These are phyloP conservation scores for Holocentrus rufus DNA, from an alignment of 2,797 vertebrate genomes.

Conservation along the genomic window DNA sequence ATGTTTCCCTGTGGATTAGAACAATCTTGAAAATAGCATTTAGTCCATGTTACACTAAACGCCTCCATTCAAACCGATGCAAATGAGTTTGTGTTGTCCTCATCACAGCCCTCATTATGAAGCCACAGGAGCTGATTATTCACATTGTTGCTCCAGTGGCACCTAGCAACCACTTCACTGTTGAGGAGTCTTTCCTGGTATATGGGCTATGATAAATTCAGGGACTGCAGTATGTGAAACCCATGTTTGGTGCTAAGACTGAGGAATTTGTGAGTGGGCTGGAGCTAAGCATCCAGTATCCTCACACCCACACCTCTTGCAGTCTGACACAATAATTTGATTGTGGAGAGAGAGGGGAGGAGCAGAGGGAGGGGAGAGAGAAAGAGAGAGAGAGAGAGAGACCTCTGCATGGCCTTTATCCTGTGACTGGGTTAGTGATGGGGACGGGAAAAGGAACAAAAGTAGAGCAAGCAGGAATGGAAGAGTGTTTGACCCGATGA, in stretches of 20 bases:
- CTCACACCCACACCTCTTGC: constrained; percentile 25
- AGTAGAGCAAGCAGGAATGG: constrained; percentile 48
- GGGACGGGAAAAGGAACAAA: constrained; percentile 54
- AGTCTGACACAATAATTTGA: constrained; percentile 61
- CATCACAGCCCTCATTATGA: constrained; percentile 60
- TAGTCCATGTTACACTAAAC: constrained; percentile 37
- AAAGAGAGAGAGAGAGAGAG: constrained; percentile 3
- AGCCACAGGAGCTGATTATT: constrained; percentile 70
- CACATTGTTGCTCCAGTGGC: constrained; percentile 67
- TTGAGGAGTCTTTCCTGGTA: constrained; percentile 37
- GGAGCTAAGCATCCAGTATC: constrained; percentile 20
- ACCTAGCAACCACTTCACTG: constrained; percentile 72
- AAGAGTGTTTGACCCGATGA: constrained; percentile 61
- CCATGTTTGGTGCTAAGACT: constrained; percentile 18
- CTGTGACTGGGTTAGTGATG: constrained; percentile 53
- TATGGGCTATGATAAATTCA: constrained; percentile 11
- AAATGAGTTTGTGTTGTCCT: constrained; percentile 67
- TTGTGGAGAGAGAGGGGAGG: constrained; percentile 40
- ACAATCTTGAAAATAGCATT: constrained; percentile 41
- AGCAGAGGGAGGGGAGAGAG: neutral
- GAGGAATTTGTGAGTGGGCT: constrained; percentile 43
- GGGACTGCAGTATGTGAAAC: constrained; percentile 27
- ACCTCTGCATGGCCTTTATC: neutral
- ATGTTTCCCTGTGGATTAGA: constrained; percentile 7
- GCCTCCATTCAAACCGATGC: constrained; percentile 57